These are phyloP conservation scores for Xestia sexstrigata DNA, from an alignment of 2,888 invertebrate genomes.

Conservation along the genomic window DNA sequence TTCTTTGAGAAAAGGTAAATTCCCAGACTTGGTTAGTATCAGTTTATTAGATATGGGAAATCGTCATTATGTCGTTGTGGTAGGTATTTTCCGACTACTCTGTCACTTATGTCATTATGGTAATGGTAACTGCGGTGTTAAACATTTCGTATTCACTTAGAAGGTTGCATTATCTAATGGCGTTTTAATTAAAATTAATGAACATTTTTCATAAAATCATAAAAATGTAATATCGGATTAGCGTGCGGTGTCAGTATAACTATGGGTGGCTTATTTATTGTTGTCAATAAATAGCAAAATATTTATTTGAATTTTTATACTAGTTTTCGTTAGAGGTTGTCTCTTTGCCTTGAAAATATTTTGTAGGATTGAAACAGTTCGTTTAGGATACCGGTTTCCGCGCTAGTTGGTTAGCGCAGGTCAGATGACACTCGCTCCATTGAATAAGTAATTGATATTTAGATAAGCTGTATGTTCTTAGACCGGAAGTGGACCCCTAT, in stretches of 20 bases:
- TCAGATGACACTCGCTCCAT: conserved; percentile 2
- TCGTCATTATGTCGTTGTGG: conserved; percentile 9
- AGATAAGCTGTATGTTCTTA: not conserved
- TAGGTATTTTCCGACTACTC: conserved; percentile 40
- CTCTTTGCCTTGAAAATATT: conserved; percentile 31
- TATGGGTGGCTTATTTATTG: conserved; percentile 11
- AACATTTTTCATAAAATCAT: conserved; percentile 28
- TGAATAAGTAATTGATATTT: conserved; percentile 21
- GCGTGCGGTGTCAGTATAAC: conserved; percentile 8
- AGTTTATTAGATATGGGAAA: conserved; percentile 44
- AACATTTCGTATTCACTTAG: conserved; percentile 24
- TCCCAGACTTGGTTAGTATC: conserved; percentile 29
- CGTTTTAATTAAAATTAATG: conserved; percentile 32
- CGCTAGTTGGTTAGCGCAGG: conserved; percentile 11
- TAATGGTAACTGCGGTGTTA: conserved; percentile 14
- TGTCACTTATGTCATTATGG: conserved; percentile 4
- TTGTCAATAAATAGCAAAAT: not conserved
- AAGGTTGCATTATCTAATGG: conserved; percentile 30
- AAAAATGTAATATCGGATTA: too few relatives aligned
- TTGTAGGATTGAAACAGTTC: conserved; percentile 21
- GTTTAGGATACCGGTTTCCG: conserved; percentile 11
- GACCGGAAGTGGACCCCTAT: conserved; percentile 7
- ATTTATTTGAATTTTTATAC: conserved; percentile 8
- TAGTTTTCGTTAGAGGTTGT: conserved; percentile 20
- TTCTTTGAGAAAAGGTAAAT: conserved; percentile 25